Conservation (phyloP, 2,888 invertebrate genomes). For the Dicyrtoma fusca region DNA sequence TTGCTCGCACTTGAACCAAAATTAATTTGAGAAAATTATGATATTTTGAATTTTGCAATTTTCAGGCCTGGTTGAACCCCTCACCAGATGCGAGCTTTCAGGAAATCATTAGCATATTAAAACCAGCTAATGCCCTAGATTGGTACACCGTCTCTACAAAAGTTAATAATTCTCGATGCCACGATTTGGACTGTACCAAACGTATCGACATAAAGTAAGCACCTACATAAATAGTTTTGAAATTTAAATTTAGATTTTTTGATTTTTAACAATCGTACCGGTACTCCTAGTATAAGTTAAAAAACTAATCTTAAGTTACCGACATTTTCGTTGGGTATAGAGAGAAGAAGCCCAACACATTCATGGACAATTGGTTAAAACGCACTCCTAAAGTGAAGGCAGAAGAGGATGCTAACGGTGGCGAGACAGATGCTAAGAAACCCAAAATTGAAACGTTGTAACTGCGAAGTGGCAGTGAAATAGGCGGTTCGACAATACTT, state of each 20-base stretch:
- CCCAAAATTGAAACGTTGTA: slow-evolving; percentile 15
- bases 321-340: neutral
- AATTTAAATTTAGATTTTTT: neutral
- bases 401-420: slow-evolving; percentile 1
- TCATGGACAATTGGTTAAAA: slow-evolving; percentile 51
- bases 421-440: slow-evolving; percentile 5
- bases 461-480: no score
- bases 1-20: no score
- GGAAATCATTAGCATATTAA: slow-evolving; percentile 65
- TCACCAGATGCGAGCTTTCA: slow-evolving; percentile 63
- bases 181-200: slow-evolving; percentile 62
- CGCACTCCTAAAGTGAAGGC: slow-evolving; percentile 21
- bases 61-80: slow-evolving; percentile 71
- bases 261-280: no score
- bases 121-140: slow-evolving; percentile 64
- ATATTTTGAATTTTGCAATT: no score
- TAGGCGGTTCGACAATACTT: no score
- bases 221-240: no score
- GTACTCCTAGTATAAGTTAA: no score
- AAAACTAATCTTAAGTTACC: no score
- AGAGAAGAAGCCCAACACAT: slow-evolving; percentile 36
- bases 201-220: slow-evolving; percentile 57
- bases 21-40: slow-evolving; percentile 18
- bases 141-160: slow-evolving; percentile 73
- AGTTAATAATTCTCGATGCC: slow-evolving; percentile 75